Evolutionary conservation across 2,113 vertebrate species (phyloP).

Genomic region (Heptranchias perlo): DNA sequence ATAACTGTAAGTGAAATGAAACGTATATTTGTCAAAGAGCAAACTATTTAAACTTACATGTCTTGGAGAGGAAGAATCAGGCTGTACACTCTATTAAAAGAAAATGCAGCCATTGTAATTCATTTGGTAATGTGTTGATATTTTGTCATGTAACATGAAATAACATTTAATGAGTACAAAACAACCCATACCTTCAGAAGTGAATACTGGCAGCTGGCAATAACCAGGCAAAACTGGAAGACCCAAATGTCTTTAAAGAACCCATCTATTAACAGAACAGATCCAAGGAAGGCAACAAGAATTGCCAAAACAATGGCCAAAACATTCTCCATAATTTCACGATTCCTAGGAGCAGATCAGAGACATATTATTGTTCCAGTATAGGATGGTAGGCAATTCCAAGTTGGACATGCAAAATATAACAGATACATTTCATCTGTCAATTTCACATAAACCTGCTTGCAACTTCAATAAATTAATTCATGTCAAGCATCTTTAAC

Average conservation of each 20-base stretch:
- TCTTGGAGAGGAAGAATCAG: constrained; percentile 94
- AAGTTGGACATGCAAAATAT: not conserved
- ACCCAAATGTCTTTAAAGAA: constrained; percentile 99
- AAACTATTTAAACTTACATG: constrained; percentile 70
- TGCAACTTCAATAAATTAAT: not conserved
- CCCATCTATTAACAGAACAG: constrained; percentile 84
- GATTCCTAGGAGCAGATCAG: constrained; percentile 65
- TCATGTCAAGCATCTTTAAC: not conserved
- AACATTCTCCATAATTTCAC: constrained; percentile 89
- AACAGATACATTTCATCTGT: not conserved
- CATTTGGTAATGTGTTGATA: not conserved
- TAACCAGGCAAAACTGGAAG: constrained; percentile 98
- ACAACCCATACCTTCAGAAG: constrained; percentile 77
- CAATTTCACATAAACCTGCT: not conserved
- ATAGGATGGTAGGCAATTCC: not conserved
- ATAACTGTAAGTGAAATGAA: constrained; percentile 37
- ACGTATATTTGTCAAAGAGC: constrained; percentile 43
- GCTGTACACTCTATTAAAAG: constrained; percentile 84
- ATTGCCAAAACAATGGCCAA: constrained; percentile 86
- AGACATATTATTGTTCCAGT: not conserved
- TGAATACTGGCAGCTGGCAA: constrained; percentile 97
- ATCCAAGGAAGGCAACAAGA: constrained; percentile 93
- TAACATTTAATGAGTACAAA: not conserved
- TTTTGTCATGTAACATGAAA: not conserved
- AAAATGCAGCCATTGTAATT: constrained; percentile 39